Conservation (phyloP, 2,797 vertebrate species). For the Sebastes glaucus region DNA sequence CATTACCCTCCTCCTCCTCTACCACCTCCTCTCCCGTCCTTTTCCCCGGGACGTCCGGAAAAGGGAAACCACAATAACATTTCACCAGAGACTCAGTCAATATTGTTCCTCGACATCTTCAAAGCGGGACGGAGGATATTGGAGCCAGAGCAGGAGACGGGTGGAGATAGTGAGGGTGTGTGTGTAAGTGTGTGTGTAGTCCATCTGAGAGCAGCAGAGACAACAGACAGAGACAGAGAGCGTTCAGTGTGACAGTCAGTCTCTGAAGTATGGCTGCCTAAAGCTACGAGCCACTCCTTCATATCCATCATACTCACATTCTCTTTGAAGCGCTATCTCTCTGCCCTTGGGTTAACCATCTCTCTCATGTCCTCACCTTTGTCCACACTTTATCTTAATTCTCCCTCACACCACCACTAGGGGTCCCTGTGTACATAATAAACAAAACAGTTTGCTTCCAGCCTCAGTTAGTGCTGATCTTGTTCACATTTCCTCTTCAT, state of each 20-base stretch:
- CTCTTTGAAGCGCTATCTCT: conserved; percentile 52
- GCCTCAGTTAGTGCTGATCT: not conserved
- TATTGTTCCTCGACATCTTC: conserved; percentile 80
- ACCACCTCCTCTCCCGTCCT: conserved; percentile 4
- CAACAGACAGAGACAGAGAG: conserved; percentile 21
- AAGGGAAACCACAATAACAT: conserved; percentile 76
- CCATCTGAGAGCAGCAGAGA: conserved; percentile 44
- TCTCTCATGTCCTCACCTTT: not conserved
- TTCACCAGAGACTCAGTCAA: conserved; percentile 79
- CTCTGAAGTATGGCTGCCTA: conserved; percentile 57
- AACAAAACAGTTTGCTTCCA: conserved; percentile 41
- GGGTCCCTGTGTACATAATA: conserved; percentile 73
- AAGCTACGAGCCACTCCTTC: conserved; percentile 56
- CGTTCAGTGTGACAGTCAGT: conserved; percentile 22
- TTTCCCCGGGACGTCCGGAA: conserved; percentile 60
- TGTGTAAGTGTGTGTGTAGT: conserved; percentile 30
- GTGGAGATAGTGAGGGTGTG: conserved; percentile 48
- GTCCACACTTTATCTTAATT: conserved; percentile 1
- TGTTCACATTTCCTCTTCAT: conserved; percentile 36
- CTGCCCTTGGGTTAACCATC: conserved; percentile 25
- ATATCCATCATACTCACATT: conserved; percentile 57
- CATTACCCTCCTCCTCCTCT: conserved; percentile 16
- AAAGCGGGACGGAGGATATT: conserved; percentile 75
- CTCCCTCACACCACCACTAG: conserved; percentile 76
- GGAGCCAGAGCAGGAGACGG: conserved; percentile 54